Evolutionary conservation across 2,797 vertebrate species (phyloP), one percentile per base, ranked within the genome.

Genomic region (Clarias pachynema): DNA sequence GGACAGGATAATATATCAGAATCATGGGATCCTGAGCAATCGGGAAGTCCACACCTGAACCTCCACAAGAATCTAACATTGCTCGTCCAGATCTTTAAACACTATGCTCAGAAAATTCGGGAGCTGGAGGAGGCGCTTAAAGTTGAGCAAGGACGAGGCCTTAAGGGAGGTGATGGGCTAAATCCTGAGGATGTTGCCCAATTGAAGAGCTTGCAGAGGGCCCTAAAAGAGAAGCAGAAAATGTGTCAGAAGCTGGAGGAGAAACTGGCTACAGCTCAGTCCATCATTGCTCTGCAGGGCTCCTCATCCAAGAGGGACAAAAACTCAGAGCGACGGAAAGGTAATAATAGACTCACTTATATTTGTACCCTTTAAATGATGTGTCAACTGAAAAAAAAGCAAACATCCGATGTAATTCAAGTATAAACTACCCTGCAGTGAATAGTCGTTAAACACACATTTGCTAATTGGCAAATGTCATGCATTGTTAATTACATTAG

Each of bases 151-250:
- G 75, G 1, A 2, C 3, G 3, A 74, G 78, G 44, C 22, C 34
- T 18, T 16, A 78, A 3, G 56, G n/a, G 20, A 56, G 59, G 29
- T 14, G 56, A 8, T 70, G 83, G 34, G 37, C 49, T 79, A 49
- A 77, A 78, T 2, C 5, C 31, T 59, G 57, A 63, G 31, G 69
- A 78, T 20, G 44, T 60, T 22, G 31, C 49, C 20, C 92, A 65
- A 16, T 85, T 95, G 84, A 91, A 95, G 69, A 84, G 90, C 83
- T 93, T 96, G 62, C 91, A 92, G 68, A 94, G 92, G 81, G 95
- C 93, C 16, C 92, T 96, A 84, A 95, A 95, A 89, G 95, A 95
- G 56, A 90, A 90, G 85, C 94, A 94, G 88, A 89, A 80, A 18
- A 81, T 37, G 7, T 96, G 91, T 86, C 92, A 93, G 86, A 93